Evolutionary conservation across 2,797 vertebrate genomes (phyloP), one percentile per base, ranked within the genome.

Genomic region (Schizopygopsis pylzovi): DNA sequence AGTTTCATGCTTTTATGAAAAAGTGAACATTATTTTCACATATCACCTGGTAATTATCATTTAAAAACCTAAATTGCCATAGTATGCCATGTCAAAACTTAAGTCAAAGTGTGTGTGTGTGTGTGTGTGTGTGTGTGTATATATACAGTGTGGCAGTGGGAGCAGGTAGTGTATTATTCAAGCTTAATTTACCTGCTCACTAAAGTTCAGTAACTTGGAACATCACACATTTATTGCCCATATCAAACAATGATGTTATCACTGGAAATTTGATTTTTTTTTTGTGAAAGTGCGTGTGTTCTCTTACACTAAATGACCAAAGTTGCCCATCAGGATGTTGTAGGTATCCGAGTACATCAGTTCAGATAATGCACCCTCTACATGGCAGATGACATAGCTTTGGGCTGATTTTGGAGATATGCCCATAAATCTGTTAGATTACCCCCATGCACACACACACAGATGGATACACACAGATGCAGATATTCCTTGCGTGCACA

Each of bases 351-450:
- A 49, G 41, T 72, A 86, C 79, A 87, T 87, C 86, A 78, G 84
- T 82, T 76, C 72, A 70, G 88, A 90, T 83, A 90, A 87, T 76
- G 71, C 75, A 59, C 71, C 87, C 79, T 79, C 67, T n/a, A 59
- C 79, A 81, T 71, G 75, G 12, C 75, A 79, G 13, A 54, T 82
- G 75, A 85, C 72, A 83, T 82, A 70, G 81, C 76, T 33, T 78
- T 87, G 72, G 83, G 86, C 88, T 88, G 84, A 88, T 88, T 89
- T 63, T 39, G 22, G 56, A 87, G 87, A 88, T 86, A 81, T 43
- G 45, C 59, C 79, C 68, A 59, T 91, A 91, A 87, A 89, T 88
- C 84, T 89, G 82, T 88, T 85, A 80, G 81, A 88, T 91, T 90
- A 90, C 86, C 86, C 86, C 79, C 86, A 88, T 90, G 82, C 76